phyloP scores from a whole-genome alignment of 2,797 vertebrate species.

The Arvicola amphibius region DNA sequence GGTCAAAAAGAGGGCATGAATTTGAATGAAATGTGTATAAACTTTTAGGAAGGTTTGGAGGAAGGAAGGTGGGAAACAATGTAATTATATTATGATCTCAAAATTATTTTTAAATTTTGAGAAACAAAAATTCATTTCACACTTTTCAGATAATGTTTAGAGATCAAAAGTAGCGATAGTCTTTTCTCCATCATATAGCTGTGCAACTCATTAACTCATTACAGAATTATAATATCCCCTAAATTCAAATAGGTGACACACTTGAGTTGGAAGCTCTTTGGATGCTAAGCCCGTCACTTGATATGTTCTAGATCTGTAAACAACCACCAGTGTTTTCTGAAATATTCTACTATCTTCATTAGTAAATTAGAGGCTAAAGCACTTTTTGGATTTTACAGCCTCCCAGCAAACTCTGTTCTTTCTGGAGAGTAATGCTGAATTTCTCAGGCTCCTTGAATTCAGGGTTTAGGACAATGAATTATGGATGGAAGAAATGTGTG shows the following conservation, averaged over 20 bases:
- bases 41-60: background rate
- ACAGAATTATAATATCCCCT: background rate
- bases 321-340: background rate
- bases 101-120: background rate
- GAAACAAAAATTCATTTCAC: background rate
- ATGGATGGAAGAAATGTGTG: background rate
- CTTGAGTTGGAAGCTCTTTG: background rate
- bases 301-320: background rate
- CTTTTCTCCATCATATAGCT: background rate
- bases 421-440: background rate
- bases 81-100: background rate
- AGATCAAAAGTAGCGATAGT: background rate
- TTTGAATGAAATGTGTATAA: background rate
- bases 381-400: background rate
- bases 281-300: slow-evolving; percentile 22
- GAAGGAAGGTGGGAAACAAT: background rate
- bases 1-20: background rate
- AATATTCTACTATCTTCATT: background rate
- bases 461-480: background rate
- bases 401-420: background rate
- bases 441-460: background rate
- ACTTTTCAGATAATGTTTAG: background rate
- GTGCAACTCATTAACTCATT: background rate
- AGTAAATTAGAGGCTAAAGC: background rate
- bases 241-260: background rate